phyloP scores from a whole-genome alignment of 92 coral and sea anemone species.

The Ricordea florida region DNA sequence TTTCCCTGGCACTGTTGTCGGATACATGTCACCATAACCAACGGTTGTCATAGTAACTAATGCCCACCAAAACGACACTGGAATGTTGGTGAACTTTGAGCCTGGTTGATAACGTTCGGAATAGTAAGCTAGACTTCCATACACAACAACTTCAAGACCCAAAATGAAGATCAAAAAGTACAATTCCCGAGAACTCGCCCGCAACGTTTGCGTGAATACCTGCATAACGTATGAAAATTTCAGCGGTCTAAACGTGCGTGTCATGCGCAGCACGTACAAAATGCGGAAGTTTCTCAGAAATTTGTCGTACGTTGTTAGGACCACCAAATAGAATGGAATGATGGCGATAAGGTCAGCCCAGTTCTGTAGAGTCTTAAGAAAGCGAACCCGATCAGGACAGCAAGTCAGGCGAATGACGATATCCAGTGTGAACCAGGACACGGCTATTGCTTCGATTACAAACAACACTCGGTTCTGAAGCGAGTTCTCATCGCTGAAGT shows the following conservation, averaged over 20 bases:
- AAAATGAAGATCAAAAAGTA: conserved; percentile 89
- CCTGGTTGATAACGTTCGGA: conserved; percentile 71
- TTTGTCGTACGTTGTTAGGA: conserved; percentile 71
- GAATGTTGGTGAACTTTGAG: conserved; percentile 83
- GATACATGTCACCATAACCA: conserved; percentile 96
- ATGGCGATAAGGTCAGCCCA: conserved; percentile 93
- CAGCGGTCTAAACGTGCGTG: conserved; percentile 91
- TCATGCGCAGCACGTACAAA: conserved; percentile 90
- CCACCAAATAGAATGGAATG: conserved; percentile 82
- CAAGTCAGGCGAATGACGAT: conserved; percentile 75
- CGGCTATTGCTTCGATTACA: conserved; percentile 75
- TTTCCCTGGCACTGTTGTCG: conserved; percentile 86
- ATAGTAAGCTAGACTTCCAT: conserved; percentile 93
- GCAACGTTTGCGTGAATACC: conserved; percentile 93
- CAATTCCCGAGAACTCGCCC: conserved; percentile 95
- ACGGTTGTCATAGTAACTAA: conserved; percentile 99
- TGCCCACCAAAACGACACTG: conserved; percentile 98
- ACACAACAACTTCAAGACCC: conserved; percentile 80
- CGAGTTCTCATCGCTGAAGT: conserved; percentile 60
- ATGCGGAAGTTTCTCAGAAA: conserved; percentile 73
- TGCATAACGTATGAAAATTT: conserved; percentile 98
- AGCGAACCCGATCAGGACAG: conserved; percentile 66
- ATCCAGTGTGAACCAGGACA: conserved; percentile 94
- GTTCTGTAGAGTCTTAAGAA: conserved; percentile 81
- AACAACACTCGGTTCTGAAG: conserved; percentile 71